Percentiles rank a stretch among this genome's conserved stretches.
These are phyloP conservation scores for Anguilla japonica DNA, from an alignment of 2,113 vertebrate species.

Conservation along the genomic window DNA sequence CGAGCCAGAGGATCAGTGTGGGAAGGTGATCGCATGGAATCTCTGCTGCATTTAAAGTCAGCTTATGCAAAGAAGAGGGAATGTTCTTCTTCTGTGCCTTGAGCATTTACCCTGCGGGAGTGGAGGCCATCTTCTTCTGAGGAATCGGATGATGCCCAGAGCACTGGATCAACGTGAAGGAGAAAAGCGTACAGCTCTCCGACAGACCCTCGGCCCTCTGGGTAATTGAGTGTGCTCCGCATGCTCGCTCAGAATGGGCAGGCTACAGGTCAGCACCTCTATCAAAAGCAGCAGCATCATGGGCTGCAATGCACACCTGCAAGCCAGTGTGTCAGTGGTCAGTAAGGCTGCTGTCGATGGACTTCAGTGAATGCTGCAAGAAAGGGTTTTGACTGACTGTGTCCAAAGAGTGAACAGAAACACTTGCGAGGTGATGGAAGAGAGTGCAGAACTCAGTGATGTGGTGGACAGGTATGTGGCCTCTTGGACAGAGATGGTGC, in stretches of 20 bases:
- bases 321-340: neutral
- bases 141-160: neutral
- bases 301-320: neutral
- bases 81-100: neutral
- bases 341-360: neutral
- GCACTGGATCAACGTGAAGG: neutral
- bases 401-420: neutral
- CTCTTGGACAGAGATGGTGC: neutral
- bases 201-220: neutral
- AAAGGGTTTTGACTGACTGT: neutral
- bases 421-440: constrained; percentile 11
- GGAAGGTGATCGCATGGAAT: neutral
- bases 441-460: neutral
- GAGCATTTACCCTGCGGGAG: neutral
- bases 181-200: neutral
- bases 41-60: neutral
- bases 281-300: neutral
- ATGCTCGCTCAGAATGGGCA: neutral
- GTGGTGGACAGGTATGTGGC: constrained; percentile 25
- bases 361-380: neutral
- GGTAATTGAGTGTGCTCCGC: neutral
- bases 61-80: neutral
- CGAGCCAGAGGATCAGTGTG: neutral
- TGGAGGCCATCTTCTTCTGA: neutral
- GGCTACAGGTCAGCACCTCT: neutral